Evolutionary conservation across 2,113 vertebrate genomes (phyloP), one percentile per base, ranked within the genome.

Genomic region (Ciconia maguari): DNA sequence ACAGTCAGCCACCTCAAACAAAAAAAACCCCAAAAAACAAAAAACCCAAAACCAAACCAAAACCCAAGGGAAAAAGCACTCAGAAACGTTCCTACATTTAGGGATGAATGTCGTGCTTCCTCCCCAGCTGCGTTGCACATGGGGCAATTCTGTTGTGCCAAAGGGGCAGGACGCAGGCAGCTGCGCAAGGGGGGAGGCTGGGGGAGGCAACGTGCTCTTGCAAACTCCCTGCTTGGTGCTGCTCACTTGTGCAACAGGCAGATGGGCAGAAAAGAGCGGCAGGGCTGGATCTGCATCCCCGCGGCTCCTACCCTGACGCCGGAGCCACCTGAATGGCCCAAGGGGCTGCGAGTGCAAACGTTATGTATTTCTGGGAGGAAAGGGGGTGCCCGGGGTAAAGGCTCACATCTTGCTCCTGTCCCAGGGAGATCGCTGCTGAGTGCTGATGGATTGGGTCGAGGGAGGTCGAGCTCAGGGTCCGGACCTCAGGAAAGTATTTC

Each of bases 261-360:
- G 66, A 16, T 2, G 55, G 60, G 61, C 52, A 81, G 80, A 17
- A 60, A 62, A 66, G 29, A 51, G 30, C 2, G 1, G 15, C 57
- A 22, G 51, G 29, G 58, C 4, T 51, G 79, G n/a, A 51, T 46
- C 27, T 34, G 42, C 51, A 44, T 5, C 60, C 26, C 13, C 0
- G 0, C 1, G 0, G 16, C 49, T 72, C 80, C 70, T 25, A 26
- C 46, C 29, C 48, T 13, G 44, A n/a, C 12, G 8, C 32, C 1
- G 0, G 38, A 32, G 64, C 51, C 51, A 24, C 66, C 27, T n/a
- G 34, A 5, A 1, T 0, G 8, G 38, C 38, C 34, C n/a, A 3
- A 9, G 29, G 26, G 69, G 51, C 48, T 77, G 62, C 0, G 1
- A 77, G 46, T 1, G 6, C 6, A 51, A n/a, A 11, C 0, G 0